Conservation (phyloP, 2,113 vertebrate species). For the Erythrolamprus reginae region DNA sequence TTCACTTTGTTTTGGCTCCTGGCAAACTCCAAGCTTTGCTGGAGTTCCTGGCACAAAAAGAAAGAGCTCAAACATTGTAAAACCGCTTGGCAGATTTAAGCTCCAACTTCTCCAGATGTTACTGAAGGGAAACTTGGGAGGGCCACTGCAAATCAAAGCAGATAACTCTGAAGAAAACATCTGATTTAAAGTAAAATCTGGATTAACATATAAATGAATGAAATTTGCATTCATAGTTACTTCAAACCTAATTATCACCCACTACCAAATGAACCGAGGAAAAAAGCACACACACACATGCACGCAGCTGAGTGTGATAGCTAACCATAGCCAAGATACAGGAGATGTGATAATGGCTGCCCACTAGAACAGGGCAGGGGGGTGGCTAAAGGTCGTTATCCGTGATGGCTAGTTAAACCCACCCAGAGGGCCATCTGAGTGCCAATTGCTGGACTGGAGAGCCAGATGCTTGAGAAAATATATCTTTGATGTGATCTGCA, state of each 20-base stretch:
- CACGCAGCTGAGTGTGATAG: no score
- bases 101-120: background rate
- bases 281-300: background rate
- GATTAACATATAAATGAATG: background rate
- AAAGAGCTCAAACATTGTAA: conserved; percentile 29
- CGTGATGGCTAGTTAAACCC: background rate
- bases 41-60: conserved; percentile 71
- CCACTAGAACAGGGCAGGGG: background rate
- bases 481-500: background rate
- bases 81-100: background rate
- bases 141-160: background rate
- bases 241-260: background rate
- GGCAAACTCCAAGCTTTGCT: conserved; percentile 75
- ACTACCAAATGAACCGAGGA: background rate
- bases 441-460: background rate
- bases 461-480: background rate
- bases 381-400: background rate
- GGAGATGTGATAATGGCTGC: background rate
- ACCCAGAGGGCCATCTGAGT: background rate
- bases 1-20: conserved; percentile 62
- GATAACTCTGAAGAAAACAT: background rate
- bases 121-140: background rate
- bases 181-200: background rate
- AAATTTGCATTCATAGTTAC: background rate
- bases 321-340: background rate